Base-by-base conservation (phyloP, 2,888 invertebrate genomes). In the Drosophila dives region DNA sequence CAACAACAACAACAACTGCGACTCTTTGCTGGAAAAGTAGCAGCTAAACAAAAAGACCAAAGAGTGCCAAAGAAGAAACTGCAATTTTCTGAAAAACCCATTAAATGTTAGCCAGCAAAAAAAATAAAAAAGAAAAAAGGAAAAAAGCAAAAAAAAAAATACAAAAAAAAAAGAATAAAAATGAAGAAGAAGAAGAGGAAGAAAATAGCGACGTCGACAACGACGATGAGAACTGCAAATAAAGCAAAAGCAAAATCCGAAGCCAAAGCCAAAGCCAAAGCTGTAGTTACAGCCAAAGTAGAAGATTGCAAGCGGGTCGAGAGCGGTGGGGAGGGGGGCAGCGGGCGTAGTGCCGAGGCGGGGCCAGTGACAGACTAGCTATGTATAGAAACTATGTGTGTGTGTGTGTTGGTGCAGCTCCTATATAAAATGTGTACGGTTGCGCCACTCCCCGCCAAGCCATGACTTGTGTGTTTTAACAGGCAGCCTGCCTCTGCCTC, bases 81-180 rank as follows among this genome's bases (percentile, higher is more conserved):
- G 91, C 90, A 90, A 90, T 90, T 90, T 90, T 90, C 91, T 90
- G 84, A 87, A 90, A 90, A 91, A 89, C 90, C 91, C 89, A 91
- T 90, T 90, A 91, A 90, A 90, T 89, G 89, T 81, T 89, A 81
- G 88, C 90, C 89, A 81, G 79, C 64, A 79, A 77, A 77, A 86
- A 78, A 60, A 77, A 77, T 83, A 78, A 60, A 32, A 64, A 61
- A 63, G 66, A 65, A 56, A 60, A 56, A 32, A 26, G 7, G 7
- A 55, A 26, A 55, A 61, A 45, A 45, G 48, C 64, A 40, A 49
- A 55, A 60, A 40, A 34, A 42, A 60, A 60, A 40, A 42, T 0
- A 23, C 2, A 26, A 11, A 54, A 63, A 45, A 29, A 45, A 29
- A 29, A 29, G 29, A 29, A 29, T 29, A 29, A 29, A 29, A 29